Evolutionary conservation across 23 tunicate species (phyloP), one percentile per base, ranked within the genome.

Genomic region (Oikopleura vanhoeffeni): DNA sequence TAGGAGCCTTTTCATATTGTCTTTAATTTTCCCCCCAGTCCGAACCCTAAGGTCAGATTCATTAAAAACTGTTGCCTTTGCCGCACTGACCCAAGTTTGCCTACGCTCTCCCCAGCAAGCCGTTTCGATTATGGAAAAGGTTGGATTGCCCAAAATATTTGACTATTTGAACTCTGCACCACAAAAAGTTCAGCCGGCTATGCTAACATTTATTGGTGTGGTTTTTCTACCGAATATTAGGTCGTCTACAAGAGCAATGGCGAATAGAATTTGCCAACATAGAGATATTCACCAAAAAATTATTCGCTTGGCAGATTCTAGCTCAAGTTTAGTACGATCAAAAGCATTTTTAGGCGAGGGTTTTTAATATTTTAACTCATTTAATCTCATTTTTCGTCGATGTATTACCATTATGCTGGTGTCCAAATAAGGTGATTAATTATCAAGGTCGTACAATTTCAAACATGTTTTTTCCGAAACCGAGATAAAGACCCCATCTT

Each of bases 231-330:
- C 79, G 35, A 71, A 71, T 71, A 18, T 30, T 2, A 28, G 79
- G 38, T 18, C 79, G 79, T 13, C 34, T 71, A 13, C 79, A 28
- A 33, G 79, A 32, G 79, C 79, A 3, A 32, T 32, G 79, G 79
- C 79, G 38, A 71, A 71, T 71, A 33, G 79, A 71, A 30, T 71
- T 30, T 71, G 79, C 32, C 79, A 71, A 38, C 79, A 71, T 71
- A 33, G 79, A 18, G 79, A 71, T 30, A 71, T 71, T 71, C 79
- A 71, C 38, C 27, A 30, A 3, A 71, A 71, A 30, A 13, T 71
- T 18, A 71, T 71, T 30, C 79, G 79, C 2, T 38, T 71, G 3
- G 79, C 79, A 2, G 79, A 71, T 30, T 13, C 34, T 24, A 3
- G 36, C 4, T 28, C 79, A 2, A 18, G 38, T 2, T 2, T 71